These are phyloP conservation scores for Medauroidea extradentata DNA, from an alignment of 1,140 invertebrate species.

Conservation along the genomic window DNA sequence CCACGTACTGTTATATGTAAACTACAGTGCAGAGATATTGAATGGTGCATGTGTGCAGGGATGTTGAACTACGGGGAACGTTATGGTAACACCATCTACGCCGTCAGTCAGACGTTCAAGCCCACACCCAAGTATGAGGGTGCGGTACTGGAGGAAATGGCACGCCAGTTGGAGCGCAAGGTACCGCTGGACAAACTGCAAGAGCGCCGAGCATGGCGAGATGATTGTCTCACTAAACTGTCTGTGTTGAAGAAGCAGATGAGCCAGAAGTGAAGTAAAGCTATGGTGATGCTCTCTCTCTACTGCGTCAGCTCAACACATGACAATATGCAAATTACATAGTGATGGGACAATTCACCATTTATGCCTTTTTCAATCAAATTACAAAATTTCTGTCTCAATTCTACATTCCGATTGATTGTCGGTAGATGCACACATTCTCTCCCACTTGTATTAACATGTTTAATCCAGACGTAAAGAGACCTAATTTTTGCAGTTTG, in stretches of 20 bases:
- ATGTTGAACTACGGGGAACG: conserved; percentile 66
- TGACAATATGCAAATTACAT: not conserved
- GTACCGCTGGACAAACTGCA: conserved; percentile 71
- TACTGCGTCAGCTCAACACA: not conserved
- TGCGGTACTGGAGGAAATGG: conserved; percentile 53
- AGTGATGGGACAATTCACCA: no score
- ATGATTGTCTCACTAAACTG: conserved; percentile 74
- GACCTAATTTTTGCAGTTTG: no score
- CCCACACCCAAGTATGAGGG: conserved; percentile 69
- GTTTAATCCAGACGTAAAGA: no score
- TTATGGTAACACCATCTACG: conserved; percentile 75
- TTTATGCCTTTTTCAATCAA: no score
- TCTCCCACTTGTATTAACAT: no score
- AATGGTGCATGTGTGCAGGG: no score
- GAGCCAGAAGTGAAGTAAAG: conserved; percentile 21
- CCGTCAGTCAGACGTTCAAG: conserved; percentile 71
- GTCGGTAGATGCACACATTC: no score
- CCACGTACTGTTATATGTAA: no score
- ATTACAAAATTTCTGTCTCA: no score
- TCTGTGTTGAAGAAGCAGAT: conserved; percentile 75
- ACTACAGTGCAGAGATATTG: no score
- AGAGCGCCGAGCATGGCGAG: conserved; percentile 75
- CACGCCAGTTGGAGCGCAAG: conserved; percentile 63
- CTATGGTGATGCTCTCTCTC: not conserved
- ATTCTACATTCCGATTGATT: no score